A percentile compares a stretch with the other conserved stretches of the same genome.
Evolutionary conservation across 2,888 invertebrate species (phyloP).

Genomic region (Latrodectus hesperus): DNA sequence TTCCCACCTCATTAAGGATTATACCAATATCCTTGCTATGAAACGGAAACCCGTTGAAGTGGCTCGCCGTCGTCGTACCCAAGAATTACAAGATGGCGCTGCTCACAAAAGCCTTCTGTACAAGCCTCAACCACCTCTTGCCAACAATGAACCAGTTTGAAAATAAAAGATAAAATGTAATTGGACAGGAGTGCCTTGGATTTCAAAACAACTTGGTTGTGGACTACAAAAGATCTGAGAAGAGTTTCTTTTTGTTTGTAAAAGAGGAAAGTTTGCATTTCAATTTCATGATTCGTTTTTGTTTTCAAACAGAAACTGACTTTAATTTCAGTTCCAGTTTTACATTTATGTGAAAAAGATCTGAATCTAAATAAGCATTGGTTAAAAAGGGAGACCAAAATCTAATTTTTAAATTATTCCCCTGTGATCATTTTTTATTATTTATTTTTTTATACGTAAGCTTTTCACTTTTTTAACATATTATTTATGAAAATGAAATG

Average conservation of each 20-base stretch:
- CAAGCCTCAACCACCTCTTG: constrained; percentile 71
- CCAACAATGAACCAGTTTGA: constrained; percentile 69
- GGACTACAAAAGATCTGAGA: constrained; percentile 6
- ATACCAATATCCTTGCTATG: constrained; percentile 81
- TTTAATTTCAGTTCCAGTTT: not conserved
- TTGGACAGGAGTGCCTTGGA: constrained; percentile 58
- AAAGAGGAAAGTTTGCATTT: not conserved
- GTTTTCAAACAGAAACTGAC: not conserved
- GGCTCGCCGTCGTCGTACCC: constrained; percentile 54
- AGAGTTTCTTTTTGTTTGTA: not conserved
- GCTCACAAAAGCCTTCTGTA: constrained; percentile 70
- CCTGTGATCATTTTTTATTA: constrained; percentile 9
- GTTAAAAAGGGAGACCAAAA: no score
- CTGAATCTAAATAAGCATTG: not conserved
- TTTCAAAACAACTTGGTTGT: constrained; percentile 25
- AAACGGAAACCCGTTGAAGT: constrained; percentile 67
- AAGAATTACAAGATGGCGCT: constrained; percentile 52
- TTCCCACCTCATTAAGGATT: constrained; percentile 92
- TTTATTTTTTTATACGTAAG: constrained; percentile 7
- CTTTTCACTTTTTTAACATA: not conserved
- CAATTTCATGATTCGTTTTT: not conserved
- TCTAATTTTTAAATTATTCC: not conserved
- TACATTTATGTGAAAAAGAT: not conserved
- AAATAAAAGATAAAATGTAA: constrained; percentile 7
- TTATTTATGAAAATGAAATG: not conserved